A percentile compares a stretch with the other conserved stretches of the same genome.
These are phyloP conservation scores for Catagonus wagneri DNA, from an alignment of 2,113 vertebrate species.

Conservation along the genomic window DNA sequence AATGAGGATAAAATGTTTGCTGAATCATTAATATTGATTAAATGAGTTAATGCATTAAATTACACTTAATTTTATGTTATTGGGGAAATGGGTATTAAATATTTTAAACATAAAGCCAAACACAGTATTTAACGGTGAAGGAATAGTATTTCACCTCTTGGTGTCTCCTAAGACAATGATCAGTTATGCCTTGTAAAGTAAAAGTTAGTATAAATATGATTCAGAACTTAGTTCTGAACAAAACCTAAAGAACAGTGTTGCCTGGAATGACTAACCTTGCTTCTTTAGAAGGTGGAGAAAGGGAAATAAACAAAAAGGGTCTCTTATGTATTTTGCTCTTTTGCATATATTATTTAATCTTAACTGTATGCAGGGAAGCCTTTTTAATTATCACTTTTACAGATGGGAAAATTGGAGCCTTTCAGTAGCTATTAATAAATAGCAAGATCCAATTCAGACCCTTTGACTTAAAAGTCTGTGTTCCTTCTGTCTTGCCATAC, in stretches of 20 bases:
- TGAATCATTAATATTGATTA: not conserved
- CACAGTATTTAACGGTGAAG: not conserved
- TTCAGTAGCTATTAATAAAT: not conserved
- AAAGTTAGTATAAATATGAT: not conserved
- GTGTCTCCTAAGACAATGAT: not conserved
- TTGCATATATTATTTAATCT: not conserved
- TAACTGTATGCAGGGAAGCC: not conserved
- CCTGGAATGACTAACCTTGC: not conserved
- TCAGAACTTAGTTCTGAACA: conserved; percentile 25
- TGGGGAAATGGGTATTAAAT: not conserved
- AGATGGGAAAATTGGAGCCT: not conserved
- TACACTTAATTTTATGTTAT: not conserved
- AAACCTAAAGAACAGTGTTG: not conserved
- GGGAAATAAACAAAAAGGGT: not conserved
- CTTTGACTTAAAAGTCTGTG: not conserved
- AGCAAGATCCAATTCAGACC: not conserved
- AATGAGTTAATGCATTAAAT: not conserved
- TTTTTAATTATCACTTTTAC: not conserved
- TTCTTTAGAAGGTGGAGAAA: not conserved
- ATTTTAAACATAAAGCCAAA: not conserved
- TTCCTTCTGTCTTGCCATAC: not conserved
- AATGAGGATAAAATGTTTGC: not conserved
- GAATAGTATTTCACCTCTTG: not conserved
- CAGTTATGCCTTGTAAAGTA: not conserved
- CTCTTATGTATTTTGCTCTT: not conserved